These are phyloP conservation scores for Tromatobia lineatoria DNA, from an alignment of 2,888 invertebrate genomes.

Conservation along the genomic window DNA sequence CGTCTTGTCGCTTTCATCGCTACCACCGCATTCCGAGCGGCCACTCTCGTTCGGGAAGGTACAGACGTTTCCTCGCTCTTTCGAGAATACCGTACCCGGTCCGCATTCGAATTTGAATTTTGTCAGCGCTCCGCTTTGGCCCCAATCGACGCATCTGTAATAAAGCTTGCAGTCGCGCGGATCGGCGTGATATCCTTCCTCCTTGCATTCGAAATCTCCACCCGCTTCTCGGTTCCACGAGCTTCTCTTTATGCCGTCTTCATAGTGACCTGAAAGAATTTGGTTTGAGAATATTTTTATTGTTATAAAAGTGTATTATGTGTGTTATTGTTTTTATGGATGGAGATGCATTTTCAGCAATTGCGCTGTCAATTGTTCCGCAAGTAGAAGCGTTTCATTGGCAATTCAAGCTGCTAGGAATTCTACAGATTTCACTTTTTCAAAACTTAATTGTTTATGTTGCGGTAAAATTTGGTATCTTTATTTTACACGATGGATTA, in stretches of 20 bases:
- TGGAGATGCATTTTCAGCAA: not conserved
- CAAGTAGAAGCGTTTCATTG: no score
- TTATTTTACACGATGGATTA: no score
- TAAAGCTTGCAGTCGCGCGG: constrained; percentile 91
- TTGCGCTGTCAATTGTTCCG: no score
- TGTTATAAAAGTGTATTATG: not conserved
- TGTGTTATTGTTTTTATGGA: not conserved
- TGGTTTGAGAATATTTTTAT: not conserved
- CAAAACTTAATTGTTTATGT: no score
- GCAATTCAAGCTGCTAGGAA: no score
- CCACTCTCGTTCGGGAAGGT: constrained; percentile 90
- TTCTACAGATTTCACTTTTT: no score
- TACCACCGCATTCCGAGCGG: constrained; percentile 89
- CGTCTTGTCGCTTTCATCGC: constrained; percentile 86
- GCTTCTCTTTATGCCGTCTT: not conserved
- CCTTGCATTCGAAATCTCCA: constrained; percentile 86
- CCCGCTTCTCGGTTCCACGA: not conserved
- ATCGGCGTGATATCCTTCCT: constrained; percentile 91
- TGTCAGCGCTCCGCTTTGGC: constrained; percentile 86
- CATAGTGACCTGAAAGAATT: constrained; percentile 47
- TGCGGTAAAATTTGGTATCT: no score
- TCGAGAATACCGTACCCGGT: constrained; percentile 90
- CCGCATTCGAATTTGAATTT: constrained; percentile 91
- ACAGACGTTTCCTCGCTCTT: constrained; percentile 88
- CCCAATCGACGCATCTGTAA: constrained; percentile 91